These are phyloP conservation scores for Eustalomyia histrio DNA, from an alignment of 2,888 invertebrate genomes.

Conservation along the genomic window DNA sequence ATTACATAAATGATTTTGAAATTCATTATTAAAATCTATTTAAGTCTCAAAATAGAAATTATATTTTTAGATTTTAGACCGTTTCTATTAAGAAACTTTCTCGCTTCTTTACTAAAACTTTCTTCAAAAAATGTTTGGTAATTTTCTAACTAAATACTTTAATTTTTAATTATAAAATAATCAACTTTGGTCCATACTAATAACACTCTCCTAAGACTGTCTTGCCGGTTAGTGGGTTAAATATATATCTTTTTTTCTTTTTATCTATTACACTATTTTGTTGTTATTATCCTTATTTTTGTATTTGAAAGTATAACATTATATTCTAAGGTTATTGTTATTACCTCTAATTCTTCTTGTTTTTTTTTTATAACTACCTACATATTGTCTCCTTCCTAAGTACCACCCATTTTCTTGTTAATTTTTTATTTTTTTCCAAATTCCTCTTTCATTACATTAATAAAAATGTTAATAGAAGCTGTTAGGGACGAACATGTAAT, in stretches of 20 bases:
- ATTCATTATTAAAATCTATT: no score
- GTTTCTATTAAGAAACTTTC: no score
- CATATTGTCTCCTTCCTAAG: background rate
- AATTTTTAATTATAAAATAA: no score
- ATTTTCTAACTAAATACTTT: no score
- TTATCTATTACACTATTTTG: background rate
- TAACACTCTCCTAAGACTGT: no score
- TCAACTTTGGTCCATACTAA: no score
- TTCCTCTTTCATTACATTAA: slow-evolving; percentile 3
- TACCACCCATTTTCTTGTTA: background rate
- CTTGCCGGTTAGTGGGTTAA: background rate
- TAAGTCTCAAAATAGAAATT: no score
- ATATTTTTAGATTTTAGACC: no score
- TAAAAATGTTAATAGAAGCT: slow-evolving; percentile 10
- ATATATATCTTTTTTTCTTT: background rate
- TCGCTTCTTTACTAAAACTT: no score
- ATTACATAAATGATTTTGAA: no score
- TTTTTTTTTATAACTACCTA: background rate
- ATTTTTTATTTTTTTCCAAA: background rate
- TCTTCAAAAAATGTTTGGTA: no score
- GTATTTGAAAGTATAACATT: slow-evolving; percentile 1
- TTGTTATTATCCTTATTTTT: background rate
- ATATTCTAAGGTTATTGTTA: slow-evolving; percentile 43
- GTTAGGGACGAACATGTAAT: background rate
- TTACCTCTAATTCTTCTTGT: slow-evolving; percentile 27